Evolutionary conservation across 2,888 invertebrate species (phyloP).

Genomic region (Acanthosepion lycidas): DNA sequence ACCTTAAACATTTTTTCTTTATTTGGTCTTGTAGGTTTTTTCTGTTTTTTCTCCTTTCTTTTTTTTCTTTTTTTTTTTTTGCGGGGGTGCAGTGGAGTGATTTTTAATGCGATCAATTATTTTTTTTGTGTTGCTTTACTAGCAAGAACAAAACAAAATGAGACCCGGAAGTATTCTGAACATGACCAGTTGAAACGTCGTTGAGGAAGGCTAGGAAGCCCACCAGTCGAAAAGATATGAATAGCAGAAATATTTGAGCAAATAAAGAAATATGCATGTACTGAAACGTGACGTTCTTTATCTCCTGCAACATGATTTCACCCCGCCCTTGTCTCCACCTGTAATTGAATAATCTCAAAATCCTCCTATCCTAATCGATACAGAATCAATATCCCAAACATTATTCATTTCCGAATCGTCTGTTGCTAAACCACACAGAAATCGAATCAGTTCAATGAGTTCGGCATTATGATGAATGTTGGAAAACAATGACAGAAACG

Average conservation of each 20-base stretch:
- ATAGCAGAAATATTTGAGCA: neutral
- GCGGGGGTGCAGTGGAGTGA: too few relatives aligned
- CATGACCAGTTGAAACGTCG: too few relatives aligned
- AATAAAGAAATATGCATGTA: neutral
- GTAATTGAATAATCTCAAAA: neutral
- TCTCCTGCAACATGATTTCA: neutral
- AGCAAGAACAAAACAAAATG: too few relatives aligned
- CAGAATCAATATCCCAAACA: neutral
- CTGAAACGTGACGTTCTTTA: neutral
- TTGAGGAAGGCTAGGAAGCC: neutral
- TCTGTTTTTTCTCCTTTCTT: too few relatives aligned
- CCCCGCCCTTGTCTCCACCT: neutral
- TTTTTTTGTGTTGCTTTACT: too few relatives aligned
- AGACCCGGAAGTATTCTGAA: too few relatives aligned
- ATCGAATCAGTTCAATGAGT: neutral
- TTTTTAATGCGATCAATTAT: too few relatives aligned
- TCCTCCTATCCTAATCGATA: neutral
- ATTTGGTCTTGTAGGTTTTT: too few relatives aligned
- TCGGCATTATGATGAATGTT: neutral
- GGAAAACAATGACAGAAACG: neutral
- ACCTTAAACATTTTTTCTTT: too few relatives aligned
- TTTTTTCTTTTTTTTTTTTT: too few relatives aligned
- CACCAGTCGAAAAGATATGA: neutral
- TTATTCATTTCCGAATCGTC: neutral
- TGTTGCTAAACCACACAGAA: neutral